phyloP scores from a whole-genome alignment of 2,888 invertebrate genomes.

The Acrobasis suavella region DNA sequence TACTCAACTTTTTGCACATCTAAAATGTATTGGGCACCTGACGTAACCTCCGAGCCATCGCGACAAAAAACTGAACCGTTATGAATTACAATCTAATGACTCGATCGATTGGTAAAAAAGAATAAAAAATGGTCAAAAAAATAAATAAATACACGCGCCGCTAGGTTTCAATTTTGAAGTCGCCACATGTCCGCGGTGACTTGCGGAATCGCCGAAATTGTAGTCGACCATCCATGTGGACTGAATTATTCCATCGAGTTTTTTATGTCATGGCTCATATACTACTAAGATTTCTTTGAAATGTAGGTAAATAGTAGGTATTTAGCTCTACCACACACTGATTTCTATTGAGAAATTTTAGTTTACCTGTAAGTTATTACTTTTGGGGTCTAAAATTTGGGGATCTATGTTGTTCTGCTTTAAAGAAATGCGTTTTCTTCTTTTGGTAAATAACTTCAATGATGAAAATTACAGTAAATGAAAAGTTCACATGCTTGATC shows the following conservation, averaged over 20 bases:
- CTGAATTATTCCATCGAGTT: slow-evolving; percentile 5
- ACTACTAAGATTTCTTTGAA: no score
- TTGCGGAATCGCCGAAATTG: slow-evolving; percentile 50
- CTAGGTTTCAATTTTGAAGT: slow-evolving; percentile 66
- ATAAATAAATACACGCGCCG: slow-evolving; percentile 63
- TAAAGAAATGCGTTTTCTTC: no score
- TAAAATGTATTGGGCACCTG: slow-evolving; percentile 18
- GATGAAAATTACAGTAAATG: no score
- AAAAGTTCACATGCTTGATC: no score
- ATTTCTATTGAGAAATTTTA: no score
- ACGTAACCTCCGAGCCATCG: slow-evolving; percentile 9
- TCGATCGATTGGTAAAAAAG: slow-evolving; percentile 63
- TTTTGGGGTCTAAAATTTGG: no score
- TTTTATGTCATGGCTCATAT: neutral
- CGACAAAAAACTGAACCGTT: slow-evolving; percentile 53
- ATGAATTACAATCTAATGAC: slow-evolving; percentile 75
- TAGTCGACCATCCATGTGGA: slow-evolving; percentile 31
- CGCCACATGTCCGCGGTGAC: slow-evolving; percentile 77
- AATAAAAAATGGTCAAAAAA: slow-evolving; percentile 48
- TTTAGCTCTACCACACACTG: no score
- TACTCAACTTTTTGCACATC: slow-evolving; percentile 14
- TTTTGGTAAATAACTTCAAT: no score
- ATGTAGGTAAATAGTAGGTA: no score
- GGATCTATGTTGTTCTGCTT: no score
- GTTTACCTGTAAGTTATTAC: no score